Percentiles rank a stretch among this genome's conserved stretches.
Conservation (phyloP, 2,797 vertebrate species). For the Lerista edwardsae region DNA sequence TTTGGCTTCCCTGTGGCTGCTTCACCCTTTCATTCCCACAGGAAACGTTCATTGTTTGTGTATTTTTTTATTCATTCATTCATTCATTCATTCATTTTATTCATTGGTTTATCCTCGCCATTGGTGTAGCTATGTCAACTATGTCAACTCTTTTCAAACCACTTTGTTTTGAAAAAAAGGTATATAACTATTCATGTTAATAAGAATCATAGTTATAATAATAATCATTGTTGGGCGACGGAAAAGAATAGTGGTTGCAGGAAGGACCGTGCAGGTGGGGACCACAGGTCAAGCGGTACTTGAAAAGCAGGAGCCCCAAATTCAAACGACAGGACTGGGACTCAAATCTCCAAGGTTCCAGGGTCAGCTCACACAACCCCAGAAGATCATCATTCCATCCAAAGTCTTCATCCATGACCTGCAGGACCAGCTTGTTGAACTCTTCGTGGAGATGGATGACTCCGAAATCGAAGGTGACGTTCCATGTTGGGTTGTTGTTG, state of each 20-base stretch:
- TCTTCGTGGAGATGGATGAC: slow-evolving; percentile 42
- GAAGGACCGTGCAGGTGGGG: slow-evolving; percentile 76
- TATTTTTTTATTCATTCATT: no score
- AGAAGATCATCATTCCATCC: slow-evolving; percentile 84
- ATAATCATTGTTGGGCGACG: slow-evolving; percentile 41
- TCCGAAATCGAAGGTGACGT: slow-evolving; percentile 74
- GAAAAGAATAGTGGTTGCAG: slow-evolving; percentile 77
- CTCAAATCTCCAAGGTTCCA: slow-evolving; percentile 33
- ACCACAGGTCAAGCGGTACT: slow-evolving; percentile 72
- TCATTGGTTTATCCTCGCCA: no score
- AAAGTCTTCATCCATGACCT: slow-evolving; percentile 87
- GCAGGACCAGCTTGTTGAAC: slow-evolving; percentile 72
- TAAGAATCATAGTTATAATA: no score
- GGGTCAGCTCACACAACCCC: slow-evolving; percentile 72
- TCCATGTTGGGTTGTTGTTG: slow-evolving; percentile 54
- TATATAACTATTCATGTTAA: no score
- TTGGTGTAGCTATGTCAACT: neutral
- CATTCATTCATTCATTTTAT: no score
- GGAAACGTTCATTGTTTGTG: no score
- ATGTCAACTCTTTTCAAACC: neutral
- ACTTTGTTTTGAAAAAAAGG: neutral
- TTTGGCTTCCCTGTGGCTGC: no score
- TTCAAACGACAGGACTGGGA: slow-evolving; percentile 71
- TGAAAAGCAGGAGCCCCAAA: slow-evolving; percentile 78
- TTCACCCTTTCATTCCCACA: no score